Evolutionary conservation across 2,888 invertebrate genomes (phyloP).

Genomic region (Tachystola acroxantha): DNA sequence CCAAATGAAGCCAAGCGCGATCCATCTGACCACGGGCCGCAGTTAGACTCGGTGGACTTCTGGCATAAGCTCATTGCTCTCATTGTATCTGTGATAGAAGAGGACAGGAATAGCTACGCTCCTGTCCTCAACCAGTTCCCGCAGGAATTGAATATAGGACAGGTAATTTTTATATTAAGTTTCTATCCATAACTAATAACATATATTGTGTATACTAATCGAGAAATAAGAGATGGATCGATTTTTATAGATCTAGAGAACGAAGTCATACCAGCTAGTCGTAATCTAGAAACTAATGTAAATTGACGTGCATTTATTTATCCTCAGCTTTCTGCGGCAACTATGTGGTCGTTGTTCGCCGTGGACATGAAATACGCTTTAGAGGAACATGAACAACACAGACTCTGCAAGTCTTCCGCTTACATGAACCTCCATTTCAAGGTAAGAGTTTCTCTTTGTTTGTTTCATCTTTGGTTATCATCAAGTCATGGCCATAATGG

Average conservation of each 20-base stretch:
- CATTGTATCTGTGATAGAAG: slow-evolving; percentile 98
- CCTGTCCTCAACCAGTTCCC: slow-evolving; percentile 99
- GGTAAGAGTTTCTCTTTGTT: no score
- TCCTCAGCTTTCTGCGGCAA: slow-evolving; percentile 93
- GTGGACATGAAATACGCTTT: slow-evolving; percentile 98
- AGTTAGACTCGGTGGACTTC: slow-evolving; percentile 95
- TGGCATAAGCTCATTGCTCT: slow-evolving; percentile 99
- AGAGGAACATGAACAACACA: slow-evolving; percentile 97
- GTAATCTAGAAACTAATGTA: no score
- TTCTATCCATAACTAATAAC: no score
- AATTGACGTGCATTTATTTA: no score
- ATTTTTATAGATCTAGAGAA: no score
- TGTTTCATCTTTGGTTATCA: no score
- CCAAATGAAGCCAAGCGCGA: slow-evolving; percentile 93
- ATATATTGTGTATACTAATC: not conserved
- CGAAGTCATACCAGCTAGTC: no score
- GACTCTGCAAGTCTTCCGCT: slow-evolving; percentile 97
- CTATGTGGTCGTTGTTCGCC: slow-evolving; percentile 98
- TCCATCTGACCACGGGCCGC: slow-evolving; percentile 91
- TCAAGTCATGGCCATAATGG: no score
- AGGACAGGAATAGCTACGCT: slow-evolving; percentile 98
- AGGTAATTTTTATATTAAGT: no score
- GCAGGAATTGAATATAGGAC: slow-evolving; percentile 98
- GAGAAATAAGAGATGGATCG: not conserved
- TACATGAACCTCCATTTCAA: slow-evolving; percentile 99